Conservation (phyloP, 2,797 vertebrate species). For the Cygnus olor region DNA sequence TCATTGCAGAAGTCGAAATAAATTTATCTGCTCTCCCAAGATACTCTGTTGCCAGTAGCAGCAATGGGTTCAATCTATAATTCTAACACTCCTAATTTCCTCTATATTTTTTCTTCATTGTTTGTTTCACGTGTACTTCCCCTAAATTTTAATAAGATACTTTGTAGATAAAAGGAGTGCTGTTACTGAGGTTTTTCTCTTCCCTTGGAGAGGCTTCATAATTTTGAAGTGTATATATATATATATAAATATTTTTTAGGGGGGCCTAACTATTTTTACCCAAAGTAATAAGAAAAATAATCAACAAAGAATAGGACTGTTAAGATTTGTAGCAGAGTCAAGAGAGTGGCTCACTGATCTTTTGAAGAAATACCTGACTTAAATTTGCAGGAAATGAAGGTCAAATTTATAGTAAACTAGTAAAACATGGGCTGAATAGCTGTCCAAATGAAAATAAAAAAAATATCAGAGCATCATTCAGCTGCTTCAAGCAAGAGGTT, state of each 20-base stretch:
- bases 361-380: neutral
- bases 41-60: neutral
- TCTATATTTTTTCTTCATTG: neutral
- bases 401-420: neutral
- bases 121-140: neutral
- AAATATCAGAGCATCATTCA: neutral
- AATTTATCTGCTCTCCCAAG: neutral
- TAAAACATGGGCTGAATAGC: neutral
- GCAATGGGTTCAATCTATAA: neutral
- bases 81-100: neutral
- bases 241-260: no score
- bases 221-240: no score
- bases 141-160: neutral
- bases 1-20: neutral
- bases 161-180: neutral
- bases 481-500: neutral
- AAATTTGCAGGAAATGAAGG: neutral
- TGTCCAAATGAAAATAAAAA: neutral
- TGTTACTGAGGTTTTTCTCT: neutral
- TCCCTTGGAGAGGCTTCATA: neutral
- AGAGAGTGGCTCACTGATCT: rapidly evolving
- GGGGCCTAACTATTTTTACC: neutral
- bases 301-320: neutral
- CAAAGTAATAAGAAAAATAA: neutral
- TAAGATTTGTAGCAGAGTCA: neutral